Conservation (phyloP, 2,797 vertebrate species). For the Enteromius treurensis region DNA sequence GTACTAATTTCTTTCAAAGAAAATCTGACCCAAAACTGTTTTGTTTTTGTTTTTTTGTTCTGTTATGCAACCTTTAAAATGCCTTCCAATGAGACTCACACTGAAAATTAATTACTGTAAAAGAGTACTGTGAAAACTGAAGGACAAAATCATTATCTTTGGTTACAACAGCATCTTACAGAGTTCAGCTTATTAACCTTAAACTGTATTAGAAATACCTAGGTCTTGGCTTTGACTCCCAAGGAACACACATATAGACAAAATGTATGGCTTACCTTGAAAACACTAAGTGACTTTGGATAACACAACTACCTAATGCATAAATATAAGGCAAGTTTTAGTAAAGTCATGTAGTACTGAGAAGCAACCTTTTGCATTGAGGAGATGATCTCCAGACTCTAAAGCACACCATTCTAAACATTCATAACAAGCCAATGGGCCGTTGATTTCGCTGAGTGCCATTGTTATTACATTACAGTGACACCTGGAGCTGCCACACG, state of each 20-base stretch:
- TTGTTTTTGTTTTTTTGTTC: not conserved
- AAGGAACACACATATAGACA: not conserved
- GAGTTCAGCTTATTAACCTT: not conserved
- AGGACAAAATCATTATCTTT: not conserved
- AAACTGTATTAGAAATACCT: not conserved
- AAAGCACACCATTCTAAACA: conserved; percentile 42
- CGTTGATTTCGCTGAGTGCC: conserved; percentile 31
- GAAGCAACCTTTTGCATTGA: not conserved
- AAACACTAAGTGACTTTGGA: not conserved
- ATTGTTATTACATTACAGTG: conserved; percentile 51
- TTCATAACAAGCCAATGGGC: conserved; percentile 36
- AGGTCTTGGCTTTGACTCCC: not conserved
- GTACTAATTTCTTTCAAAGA: not conserved
- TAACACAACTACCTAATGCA: not conserved
- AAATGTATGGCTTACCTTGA: not conserved
- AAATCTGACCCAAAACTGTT: not conserved
- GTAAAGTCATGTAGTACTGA: not conserved
- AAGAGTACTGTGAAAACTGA: not conserved
- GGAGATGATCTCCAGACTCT: conserved; percentile 39
- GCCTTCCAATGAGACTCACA: not conserved
- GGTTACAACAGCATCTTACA: not conserved
- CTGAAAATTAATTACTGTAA: not conserved
- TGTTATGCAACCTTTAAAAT: not conserved
- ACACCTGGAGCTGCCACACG: conserved; percentile 49
- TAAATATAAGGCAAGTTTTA: not conserved